Evolutionary conservation across 2,888 invertebrate species (phyloP).

Genomic region (Antheraea assamensis): DNA sequence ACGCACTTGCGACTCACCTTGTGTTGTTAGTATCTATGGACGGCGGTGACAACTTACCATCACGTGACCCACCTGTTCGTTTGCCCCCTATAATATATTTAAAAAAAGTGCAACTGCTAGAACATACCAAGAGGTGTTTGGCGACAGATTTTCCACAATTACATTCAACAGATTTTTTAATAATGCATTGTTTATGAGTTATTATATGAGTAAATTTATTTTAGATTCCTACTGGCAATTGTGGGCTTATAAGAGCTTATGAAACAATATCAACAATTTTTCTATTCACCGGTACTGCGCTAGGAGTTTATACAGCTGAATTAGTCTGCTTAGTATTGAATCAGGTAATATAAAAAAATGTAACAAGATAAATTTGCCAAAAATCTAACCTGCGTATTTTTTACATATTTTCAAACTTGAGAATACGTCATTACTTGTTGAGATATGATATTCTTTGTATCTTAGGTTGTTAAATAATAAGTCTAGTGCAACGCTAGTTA

Average conservation of each 20-base stretch:
- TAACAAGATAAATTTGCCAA: background rate
- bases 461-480: background rate
- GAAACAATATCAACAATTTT: slow-evolving; percentile 65
- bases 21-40: too few species aligned
- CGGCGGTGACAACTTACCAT: too few species aligned
- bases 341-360: slow-evolving; percentile 52
- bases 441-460: background rate
- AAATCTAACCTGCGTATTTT: background rate
- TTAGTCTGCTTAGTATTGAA: slow-evolving; percentile 70
- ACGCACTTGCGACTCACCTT: too few species aligned
- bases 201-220: slow-evolving; percentile 6
- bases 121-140: too few species aligned
- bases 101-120: too few species aligned
- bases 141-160: too few species aligned
- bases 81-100: too few species aligned
- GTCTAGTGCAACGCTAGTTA: background rate
- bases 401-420: background rate
- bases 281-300: slow-evolving; percentile 61
- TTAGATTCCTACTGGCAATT: slow-evolving; percentile 70
- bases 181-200: background rate
- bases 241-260: slow-evolving; percentile 70
- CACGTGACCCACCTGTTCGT: too few species aligned
- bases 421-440: background rate
- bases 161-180: too few species aligned
- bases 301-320: slow-evolving; percentile 70